Percentiles rank a stretch among this genome's conserved stretches.
Evolutionary conservation across 1,140 invertebrate genomes (phyloP).

Genomic region (Lepidurus packardi): DNA sequence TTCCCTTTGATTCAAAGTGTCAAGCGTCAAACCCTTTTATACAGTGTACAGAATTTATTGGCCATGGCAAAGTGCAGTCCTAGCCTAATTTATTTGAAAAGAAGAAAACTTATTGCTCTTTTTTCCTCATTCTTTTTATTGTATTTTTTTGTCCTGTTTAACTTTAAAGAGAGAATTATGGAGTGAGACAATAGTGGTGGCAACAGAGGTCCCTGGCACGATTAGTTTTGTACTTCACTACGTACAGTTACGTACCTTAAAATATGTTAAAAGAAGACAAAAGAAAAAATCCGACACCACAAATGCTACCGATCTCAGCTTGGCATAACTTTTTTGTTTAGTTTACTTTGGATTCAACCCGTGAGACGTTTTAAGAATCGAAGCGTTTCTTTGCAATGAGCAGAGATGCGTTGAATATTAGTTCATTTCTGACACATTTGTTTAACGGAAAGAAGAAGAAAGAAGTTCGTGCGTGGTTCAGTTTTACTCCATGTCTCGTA

Average conservation of each 20-base stretch:
- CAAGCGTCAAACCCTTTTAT: background rate
- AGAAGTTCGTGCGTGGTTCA: background rate
- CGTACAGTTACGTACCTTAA: background rate
- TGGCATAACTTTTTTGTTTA: background rate
- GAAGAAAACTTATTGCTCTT: constrained; percentile 12
- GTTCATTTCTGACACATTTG: background rate
- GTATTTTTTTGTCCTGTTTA: background rate
- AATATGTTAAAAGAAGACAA: background rate
- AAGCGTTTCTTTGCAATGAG: background rate
- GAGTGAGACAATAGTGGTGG: constrained; percentile 12
- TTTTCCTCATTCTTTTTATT: background rate
- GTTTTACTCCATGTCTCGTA: background rate
- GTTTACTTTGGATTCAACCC: background rate
- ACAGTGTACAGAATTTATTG: constrained; percentile 22
- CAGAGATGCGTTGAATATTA: background rate
- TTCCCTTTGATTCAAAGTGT: background rate
- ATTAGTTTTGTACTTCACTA: background rate
- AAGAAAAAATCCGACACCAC: background rate
- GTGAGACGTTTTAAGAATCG: background rate
- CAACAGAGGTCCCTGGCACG: background rate
- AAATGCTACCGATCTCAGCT: constrained; percentile 21
- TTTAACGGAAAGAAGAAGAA: background rate
- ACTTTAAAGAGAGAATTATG: background rate
- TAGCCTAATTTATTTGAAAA: constrained; percentile 22
- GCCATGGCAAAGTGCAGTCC: constrained; percentile 16